phyloP scores from a whole-genome alignment of 2,888 invertebrate species.

The Falcaria lacertinaria region DNA sequence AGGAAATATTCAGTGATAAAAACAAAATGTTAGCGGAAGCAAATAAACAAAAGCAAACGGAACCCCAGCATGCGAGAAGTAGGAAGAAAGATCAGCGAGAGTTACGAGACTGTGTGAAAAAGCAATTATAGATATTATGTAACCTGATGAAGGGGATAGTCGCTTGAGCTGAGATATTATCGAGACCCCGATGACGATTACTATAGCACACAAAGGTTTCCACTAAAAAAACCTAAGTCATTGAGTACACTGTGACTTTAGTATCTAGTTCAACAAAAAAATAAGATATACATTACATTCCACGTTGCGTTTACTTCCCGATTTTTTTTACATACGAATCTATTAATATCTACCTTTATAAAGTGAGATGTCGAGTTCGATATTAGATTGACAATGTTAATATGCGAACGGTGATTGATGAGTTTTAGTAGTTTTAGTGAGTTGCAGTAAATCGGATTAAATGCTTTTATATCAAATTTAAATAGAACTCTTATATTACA shows the following conservation, averaged over 20 bases:
- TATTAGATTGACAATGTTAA: constrained; percentile 25
- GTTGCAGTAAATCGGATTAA: constrained; percentile 1
- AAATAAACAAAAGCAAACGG: constrained; percentile 29
- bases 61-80: constrained; percentile 40
- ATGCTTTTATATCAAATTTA: too few relatives aligned
- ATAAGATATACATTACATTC: background rate
- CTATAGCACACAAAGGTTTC: constrained; percentile 31
- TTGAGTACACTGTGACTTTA: background rate
- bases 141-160: constrained; percentile 60
- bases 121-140: constrained; percentile 65
- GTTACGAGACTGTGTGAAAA: constrained; percentile 62
- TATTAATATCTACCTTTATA: constrained; percentile 14
- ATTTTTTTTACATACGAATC: constrained; percentile 18
- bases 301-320: constrained; percentile 26
- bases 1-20: constrained; percentile 5
- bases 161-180: constrained; percentile 46
- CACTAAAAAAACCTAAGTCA: background rate
- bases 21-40: constrained; percentile 40
- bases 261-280: background rate
- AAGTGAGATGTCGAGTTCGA: constrained; percentile 6
- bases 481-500: too few relatives aligned
- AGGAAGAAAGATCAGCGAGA: constrained; percentile 50
- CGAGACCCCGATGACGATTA: constrained; percentile 20
- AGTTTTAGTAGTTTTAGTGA: too few relatives aligned
- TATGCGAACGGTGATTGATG: constrained; percentile 34